Evolutionary conservation across 2,888 invertebrate species (phyloP).

Genomic region (Drosophila dives): DNA sequence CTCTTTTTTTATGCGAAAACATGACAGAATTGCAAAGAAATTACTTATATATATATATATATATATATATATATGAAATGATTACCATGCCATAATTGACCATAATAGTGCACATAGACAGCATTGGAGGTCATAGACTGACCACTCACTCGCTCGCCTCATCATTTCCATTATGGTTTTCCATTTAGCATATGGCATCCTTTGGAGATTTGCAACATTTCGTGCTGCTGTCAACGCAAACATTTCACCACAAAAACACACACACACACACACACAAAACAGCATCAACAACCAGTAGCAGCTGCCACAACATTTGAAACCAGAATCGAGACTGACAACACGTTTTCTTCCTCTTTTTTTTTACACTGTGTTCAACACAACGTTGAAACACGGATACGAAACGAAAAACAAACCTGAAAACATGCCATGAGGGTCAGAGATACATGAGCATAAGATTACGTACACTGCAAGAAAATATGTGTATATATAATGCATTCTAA

Average conservation of each 20-base stretch:
- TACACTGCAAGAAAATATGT: background rate
- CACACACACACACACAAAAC: constrained; percentile 13
- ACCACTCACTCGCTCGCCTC: constrained; percentile 1
- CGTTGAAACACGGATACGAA: constrained; percentile 8
- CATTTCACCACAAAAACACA: constrained; percentile 61
- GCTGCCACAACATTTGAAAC: constrained; percentile 57
- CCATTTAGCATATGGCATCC: constrained; percentile 37
- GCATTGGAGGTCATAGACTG: background rate
- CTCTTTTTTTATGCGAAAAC: background rate
- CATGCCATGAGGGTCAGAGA: constrained; percentile 44
- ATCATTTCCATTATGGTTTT: constrained; percentile 47
- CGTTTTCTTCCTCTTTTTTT: constrained; percentile 5
- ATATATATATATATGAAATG: constrained; percentile 21
- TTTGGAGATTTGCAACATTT: constrained; percentile 42
- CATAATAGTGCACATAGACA: background rate
- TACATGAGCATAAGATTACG: constrained; percentile 31
- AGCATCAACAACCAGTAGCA: constrained; percentile 34
- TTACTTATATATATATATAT: background rate
- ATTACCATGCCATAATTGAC: constrained; percentile 11
- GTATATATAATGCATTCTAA: background rate
- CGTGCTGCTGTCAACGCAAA: constrained; percentile 48
- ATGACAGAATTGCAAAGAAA: background rate
- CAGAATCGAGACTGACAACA: constrained; percentile 34
- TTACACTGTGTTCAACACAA: constrained; percentile 22
- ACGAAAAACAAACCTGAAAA: constrained; percentile 23